Evolutionary conservation across 2,797 vertebrate genomes (phyloP).

Genomic region (Pempheris klunzingeri): DNA sequence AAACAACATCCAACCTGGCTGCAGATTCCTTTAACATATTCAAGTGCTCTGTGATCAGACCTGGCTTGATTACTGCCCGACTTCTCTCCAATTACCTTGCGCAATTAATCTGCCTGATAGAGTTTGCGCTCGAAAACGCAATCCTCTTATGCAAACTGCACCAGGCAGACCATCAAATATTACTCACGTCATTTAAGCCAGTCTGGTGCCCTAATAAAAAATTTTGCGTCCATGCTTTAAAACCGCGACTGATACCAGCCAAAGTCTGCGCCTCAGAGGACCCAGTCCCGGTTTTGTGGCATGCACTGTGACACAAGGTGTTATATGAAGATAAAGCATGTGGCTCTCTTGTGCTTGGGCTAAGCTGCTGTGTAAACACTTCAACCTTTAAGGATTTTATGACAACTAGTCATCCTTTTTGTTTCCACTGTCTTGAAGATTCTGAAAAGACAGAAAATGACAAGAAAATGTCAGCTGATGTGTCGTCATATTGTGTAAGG

Average conservation of each 20-base stretch:
- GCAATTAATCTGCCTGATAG: conserved; percentile 12
- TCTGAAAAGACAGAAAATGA: conserved; percentile 59
- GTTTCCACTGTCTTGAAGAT: conserved; percentile 61
- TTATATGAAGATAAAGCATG: conserved; percentile 13
- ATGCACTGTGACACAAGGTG: conserved; percentile 3
- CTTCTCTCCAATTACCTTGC: conserved; percentile 7
- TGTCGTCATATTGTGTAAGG: no score
- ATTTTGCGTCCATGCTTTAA: conserved; percentile 10
- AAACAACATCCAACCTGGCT: neutral
- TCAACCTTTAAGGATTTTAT: neutral
- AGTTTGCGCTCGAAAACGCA: conserved; percentile 10
- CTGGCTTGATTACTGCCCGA: conserved; percentile 1
- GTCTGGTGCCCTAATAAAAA: conserved; percentile 1
- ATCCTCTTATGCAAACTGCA: conserved; percentile 19
- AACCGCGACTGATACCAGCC: conserved; percentile 8
- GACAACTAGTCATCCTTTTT: conserved; percentile 77
- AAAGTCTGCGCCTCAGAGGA: conserved; percentile 10
- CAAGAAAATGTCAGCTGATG: neutral
- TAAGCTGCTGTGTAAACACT: conserved; percentile 17
- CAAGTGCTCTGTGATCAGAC: conserved; percentile 34
- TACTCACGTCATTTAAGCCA: conserved; percentile 1
- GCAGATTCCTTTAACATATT: conserved; percentile 12
- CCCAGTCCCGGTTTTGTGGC: conserved; percentile 1
- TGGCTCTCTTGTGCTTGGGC: conserved; percentile 2
- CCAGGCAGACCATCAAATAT: conserved; percentile 17